Evolutionary conservation across 2,888 invertebrate species (phyloP), one percentile per base, ranked within the genome.

Genomic region (Pyrrhosoma nymphula): DNA sequence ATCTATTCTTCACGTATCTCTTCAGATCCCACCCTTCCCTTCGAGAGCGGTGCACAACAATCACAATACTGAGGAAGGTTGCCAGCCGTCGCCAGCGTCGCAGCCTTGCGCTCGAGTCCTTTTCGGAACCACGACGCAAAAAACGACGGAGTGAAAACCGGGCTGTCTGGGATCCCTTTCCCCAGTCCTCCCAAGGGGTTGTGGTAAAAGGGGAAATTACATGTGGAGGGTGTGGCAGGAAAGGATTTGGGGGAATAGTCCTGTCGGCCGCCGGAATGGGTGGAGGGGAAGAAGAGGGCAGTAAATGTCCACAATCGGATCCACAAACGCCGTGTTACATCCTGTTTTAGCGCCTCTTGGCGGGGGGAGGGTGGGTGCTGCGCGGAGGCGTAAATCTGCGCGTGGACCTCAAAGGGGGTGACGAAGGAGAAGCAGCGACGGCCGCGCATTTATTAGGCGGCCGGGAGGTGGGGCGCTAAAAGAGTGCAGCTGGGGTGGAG

Each of bases 261-360:
- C 82, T 14, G 60, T 35, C 69, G 26, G 23, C 0, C 69, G 69
- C 69, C 69, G 69, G 47, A 47, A 35, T 39, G 20, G 93, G 47
- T 16, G 93, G 47, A 16, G 16, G 16, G 20, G 60, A 60, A 20
- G 56, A 75, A 23, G 69, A 39, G 93, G 69, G 69, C 75, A 93
- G 93, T 93, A 93, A 93, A 93, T 93, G 93, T 93, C 93, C 93
- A 93, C 93, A 93, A 93, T 93, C 39, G 93, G 69, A 93, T 93
- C 93, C 93, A 93, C 93, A 93, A 93, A 93, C 93, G 93, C 69
- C 93, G 23, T 55, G 69, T 93, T 93, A 93, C 93, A 93, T 93
- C 75, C 93, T 93, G 93, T 93, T 93, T 93, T 93, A 93, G 93
- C 91, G 91, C 60, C 91, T 60, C 60, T 60, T 12, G 60, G 60